Evolutionary conservation across 2,113 vertebrate genomes (phyloP).

Genomic region (Fulica atra): DNA sequence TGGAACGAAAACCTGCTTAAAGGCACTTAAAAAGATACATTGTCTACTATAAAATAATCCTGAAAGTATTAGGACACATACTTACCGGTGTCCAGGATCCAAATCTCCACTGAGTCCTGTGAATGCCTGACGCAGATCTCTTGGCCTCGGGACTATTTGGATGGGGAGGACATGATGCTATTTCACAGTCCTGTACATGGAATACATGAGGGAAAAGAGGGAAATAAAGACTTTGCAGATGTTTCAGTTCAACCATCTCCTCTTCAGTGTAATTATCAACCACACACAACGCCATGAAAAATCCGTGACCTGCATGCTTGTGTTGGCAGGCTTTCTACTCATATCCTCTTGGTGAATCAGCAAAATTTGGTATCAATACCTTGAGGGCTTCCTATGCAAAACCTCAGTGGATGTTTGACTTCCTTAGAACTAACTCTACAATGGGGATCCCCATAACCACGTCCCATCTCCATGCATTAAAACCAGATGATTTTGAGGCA

Average conservation of each 20-base stretch:
- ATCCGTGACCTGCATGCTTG: not conserved
- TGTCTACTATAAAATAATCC: not conserved
- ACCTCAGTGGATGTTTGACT: not conserved
- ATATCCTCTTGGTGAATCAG: not conserved
- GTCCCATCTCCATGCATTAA: not conserved
- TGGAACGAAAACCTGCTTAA: not conserved
- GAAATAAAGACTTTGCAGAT: not conserved
- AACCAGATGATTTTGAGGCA: conserved; percentile 31
- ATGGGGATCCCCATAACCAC: not conserved
- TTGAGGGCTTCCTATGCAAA: not conserved
- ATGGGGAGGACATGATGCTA: conserved; percentile 84
- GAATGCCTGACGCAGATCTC: conserved; percentile 70
- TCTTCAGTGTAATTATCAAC: not conserved
- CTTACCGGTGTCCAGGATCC: conserved; percentile 97
- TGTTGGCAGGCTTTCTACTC: not conserved
- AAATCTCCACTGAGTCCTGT: conserved; percentile 96
- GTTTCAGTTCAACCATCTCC: not conserved
- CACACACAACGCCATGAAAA: not conserved
- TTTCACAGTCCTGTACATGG: conserved; percentile 89
- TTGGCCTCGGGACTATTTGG: conserved; percentile 81
- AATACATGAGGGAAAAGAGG: not conserved
- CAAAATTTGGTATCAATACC: not conserved
- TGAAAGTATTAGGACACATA: not conserved
- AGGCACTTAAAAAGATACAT: not conserved
- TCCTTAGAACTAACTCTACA: not conserved